Conservation (phyloP, 2,797 vertebrate species). For the Synaphobranchus kaupii region DNA sequence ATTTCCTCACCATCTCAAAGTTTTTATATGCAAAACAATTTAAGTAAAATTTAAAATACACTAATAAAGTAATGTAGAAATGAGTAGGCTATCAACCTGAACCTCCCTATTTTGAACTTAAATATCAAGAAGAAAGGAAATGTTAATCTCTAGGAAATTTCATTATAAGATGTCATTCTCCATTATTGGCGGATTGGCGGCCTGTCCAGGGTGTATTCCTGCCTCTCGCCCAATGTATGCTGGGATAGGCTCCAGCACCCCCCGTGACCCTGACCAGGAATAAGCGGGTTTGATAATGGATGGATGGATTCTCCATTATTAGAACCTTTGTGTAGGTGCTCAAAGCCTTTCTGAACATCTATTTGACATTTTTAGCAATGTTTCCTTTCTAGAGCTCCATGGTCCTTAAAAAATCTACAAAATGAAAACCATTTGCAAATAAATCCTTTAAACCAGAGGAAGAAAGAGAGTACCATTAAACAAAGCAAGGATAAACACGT, state of each 20-base stretch:
- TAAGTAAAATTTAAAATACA: neutral
- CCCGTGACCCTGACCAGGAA: no score
- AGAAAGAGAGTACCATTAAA: neutral
- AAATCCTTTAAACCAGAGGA: neutral
- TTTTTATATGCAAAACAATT: neutral
- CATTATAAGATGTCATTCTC: neutral
- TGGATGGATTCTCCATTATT: neutral
- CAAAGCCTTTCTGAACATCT: neutral
- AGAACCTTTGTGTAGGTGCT: neutral
- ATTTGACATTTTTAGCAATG: neutral
- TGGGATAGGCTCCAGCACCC: no score
- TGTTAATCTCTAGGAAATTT: neutral
- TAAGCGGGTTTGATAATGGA: no score
- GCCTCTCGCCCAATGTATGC: no score
- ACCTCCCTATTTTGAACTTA: neutral
- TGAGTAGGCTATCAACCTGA: neutral
- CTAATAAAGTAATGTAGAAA: neutral
- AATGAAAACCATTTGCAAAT: neutral
- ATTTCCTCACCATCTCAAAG: neutral
- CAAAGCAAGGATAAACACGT: neutral
- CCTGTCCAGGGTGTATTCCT: no score
- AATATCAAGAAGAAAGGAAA: neutral
- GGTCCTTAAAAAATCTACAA: neutral
- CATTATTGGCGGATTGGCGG: no score
- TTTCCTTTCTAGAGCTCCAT: neutral